phyloP scores from a whole-genome alignment of 2,797 vertebrate genomes.

The Oophaga sylvatica region DNA sequence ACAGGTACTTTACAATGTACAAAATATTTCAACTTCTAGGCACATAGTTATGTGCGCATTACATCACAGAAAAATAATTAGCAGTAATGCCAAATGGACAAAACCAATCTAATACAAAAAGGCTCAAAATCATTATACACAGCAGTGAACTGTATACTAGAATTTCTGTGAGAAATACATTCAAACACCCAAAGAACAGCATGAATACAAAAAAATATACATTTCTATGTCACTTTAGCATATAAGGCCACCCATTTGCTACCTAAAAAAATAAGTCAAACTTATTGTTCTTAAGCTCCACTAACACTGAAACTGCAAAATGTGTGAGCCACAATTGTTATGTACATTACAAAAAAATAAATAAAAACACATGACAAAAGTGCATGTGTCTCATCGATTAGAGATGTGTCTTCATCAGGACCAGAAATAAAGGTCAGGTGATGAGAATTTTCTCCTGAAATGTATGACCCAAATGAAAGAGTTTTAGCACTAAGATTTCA shows the following conservation, averaged over 20 bases:
- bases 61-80: constrained; percentile 43
- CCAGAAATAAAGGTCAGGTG: constrained; percentile 48
- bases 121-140: constrained; percentile 46
- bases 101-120: constrained; percentile 59
- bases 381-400: constrained; percentile 5
- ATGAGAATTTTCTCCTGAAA: constrained; percentile 19
- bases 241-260: constrained; percentile 63
- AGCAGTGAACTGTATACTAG: constrained; percentile 57
- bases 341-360: constrained; percentile 44
- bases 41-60: constrained; percentile 38
- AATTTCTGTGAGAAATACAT: constrained; percentile 59
- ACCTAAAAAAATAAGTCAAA: constrained; percentile 60
- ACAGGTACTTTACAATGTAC: constrained; percentile 43
- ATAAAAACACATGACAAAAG: constrained; percentile 13
- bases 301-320: constrained; percentile 47
- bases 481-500: neutral
- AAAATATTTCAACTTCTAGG: constrained; percentile 51
- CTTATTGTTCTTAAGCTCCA: constrained; percentile 54
- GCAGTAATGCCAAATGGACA: constrained; percentile 54
- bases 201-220: constrained; percentile 62
- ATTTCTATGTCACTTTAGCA: constrained; percentile 62
- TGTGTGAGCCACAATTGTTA: constrained; percentile 35
- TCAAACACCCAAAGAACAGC: constrained; percentile 60
- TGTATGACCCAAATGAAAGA: constrained; percentile 1
- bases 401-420: constrained; percentile 39